Base-by-base conservation (phyloP, 2,797 vertebrate genomes). In the Enteromius argenteus region DNA sequence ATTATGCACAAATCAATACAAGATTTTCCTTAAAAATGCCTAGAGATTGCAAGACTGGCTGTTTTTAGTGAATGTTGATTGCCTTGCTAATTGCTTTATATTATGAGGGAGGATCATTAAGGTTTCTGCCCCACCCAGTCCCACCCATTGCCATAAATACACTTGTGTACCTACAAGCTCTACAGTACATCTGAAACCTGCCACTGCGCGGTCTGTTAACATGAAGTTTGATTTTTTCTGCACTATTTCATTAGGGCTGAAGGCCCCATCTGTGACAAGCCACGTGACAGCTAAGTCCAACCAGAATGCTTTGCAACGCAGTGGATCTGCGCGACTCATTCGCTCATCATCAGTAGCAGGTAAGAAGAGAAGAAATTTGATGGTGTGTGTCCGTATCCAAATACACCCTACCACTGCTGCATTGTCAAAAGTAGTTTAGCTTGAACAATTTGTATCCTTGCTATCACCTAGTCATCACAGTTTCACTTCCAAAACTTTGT, bases 221-320 rank as follows among this genome's bases (percentile, higher is more conserved):
- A 87, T 87, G 81, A 84, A 71, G 44, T 91, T 88, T 89, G 78
- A 92, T 74, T 76, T 78, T 3, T 88, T 88, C 84, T 89, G 67
- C 15, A 8, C 89, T 67, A 49, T 88, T 83, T 74, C 60, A 51
- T 13, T 86, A 95, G 95, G 93, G 62, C 87, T 91, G 75, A 95
- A 93, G 87, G 81, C 87, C 6, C 89, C 89, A 0, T 42, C 81
- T 4, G 74, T 90, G 62, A 80, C 83, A 66, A 90, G 68, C 81
- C 78, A 88, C 74, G 83, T 6, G 19, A 15, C 81, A 6, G 10
- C 72, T 2, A 95, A 90, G 88, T 74, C 74, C 3, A 82, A 89
- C 51, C 93, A 92, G 76, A 85, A 86, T 85, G 85, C 86, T 10
- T 71, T 93, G 80, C 94, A 93, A 32, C 90, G 93, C 75, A 91